Evolutionary conservation across 2,797 vertebrate species (phyloP).

Genomic region (Poecilia gillii): DNA sequence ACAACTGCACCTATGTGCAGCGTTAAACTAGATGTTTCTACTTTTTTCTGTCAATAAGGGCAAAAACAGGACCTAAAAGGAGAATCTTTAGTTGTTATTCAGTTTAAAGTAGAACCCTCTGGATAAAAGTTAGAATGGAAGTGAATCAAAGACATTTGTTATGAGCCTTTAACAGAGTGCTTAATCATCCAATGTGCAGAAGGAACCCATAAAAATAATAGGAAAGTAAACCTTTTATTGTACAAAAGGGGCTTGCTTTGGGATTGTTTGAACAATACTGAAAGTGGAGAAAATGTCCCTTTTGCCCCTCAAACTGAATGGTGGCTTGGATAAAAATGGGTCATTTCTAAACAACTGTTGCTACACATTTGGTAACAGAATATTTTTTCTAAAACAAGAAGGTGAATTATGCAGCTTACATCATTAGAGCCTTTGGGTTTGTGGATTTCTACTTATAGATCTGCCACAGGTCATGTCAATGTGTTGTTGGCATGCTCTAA

Average conservation of each 20-base stretch:
- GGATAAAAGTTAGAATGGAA: constrained; percentile 9
- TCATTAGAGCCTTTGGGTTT: constrained; percentile 1
- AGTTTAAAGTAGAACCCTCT: neutral
- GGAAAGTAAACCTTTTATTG: neutral
- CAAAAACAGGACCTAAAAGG: neutral
- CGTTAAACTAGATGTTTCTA: neutral
- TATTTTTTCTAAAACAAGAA: neutral
- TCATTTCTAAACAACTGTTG: neutral
- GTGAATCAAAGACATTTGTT: constrained; percentile 4
- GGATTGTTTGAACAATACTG: constrained; percentile 11
- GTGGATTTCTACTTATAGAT: constrained; percentile 8
- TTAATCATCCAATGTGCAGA: constrained; percentile 17
- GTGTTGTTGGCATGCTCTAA: constrained; percentile 16
- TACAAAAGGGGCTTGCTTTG: constrained; percentile 1
- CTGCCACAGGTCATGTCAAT: neutral
- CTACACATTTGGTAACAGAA: neutral
- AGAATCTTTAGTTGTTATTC: neutral
- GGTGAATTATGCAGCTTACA: neutral
- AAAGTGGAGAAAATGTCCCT: neutral
- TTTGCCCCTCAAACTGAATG: neutral
- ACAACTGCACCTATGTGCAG: neutral
- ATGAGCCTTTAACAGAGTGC: constrained; percentile 15
- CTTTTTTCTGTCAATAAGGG: neutral
- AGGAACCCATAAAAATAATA: neutral
- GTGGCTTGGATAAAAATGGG: neutral